These are phyloP conservation scores for Oryzias dopingdopingensis DNA, from an alignment of 2,797 vertebrate genomes.

Conservation along the genomic window DNA sequence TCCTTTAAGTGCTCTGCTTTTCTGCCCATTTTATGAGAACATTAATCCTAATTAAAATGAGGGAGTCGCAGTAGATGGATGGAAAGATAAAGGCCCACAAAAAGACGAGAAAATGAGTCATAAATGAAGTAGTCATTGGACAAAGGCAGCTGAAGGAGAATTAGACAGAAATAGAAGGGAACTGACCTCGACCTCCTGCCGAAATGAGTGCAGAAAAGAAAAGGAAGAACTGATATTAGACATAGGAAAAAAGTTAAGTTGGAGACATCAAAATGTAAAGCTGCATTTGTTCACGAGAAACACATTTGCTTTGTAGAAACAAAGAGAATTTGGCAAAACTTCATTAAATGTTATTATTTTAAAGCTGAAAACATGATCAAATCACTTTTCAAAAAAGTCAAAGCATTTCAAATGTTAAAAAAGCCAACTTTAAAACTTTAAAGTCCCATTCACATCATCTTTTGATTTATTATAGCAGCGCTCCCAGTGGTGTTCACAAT, in stretches of 20 bases:
- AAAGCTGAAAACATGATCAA: too few relatives aligned
- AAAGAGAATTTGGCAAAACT: background rate
- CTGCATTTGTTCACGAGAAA: constrained; percentile 18
- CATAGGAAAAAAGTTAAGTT: constrained; percentile 25
- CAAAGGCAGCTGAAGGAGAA: constrained; percentile 42
- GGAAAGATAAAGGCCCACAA: constrained; percentile 38
- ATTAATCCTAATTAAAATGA: constrained; percentile 59
- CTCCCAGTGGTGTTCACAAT: too few relatives aligned
- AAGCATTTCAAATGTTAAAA: too few relatives aligned
- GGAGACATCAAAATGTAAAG: constrained; percentile 20
- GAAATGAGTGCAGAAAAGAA: constrained; percentile 63
- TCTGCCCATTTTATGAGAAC: constrained; percentile 51
- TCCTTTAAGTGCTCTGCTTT: constrained; percentile 30
- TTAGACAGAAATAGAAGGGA: constrained; percentile 44
- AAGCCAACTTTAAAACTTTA: too few relatives aligned
- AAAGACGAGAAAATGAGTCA: constrained; percentile 37
- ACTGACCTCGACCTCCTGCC: constrained; percentile 94
- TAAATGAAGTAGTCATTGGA: constrained; percentile 48
- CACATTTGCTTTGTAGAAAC: background rate
- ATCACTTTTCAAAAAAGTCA: too few relatives aligned
- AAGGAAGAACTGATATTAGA: constrained; percentile 65
- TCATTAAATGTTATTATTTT: too few relatives aligned
- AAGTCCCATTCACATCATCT: too few relatives aligned
- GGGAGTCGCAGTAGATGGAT: constrained; percentile 28
- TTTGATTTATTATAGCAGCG: too few relatives aligned